Percentiles rank a stretch among this genome's conserved stretches.
Conservation (phyloP, 2,888 invertebrate species). For the Operophtera brumata region DNA sequence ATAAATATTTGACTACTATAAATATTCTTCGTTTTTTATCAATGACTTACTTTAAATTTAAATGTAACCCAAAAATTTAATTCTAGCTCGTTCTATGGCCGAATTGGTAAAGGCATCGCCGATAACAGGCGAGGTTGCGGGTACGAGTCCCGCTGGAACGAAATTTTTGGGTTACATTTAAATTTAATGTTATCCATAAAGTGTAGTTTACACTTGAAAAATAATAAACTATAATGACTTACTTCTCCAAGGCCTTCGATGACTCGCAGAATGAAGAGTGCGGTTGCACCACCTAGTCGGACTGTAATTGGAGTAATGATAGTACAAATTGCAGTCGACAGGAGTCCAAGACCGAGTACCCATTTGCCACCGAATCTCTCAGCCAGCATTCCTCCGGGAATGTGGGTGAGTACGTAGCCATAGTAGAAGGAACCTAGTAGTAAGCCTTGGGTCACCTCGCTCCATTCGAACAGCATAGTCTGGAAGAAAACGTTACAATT, state of each 20-base stretch:
- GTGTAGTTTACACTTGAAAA: too few relatives aligned
- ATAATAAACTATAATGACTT: too few relatives aligned
- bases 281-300: slow-evolving; percentile 74
- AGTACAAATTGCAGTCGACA: slow-evolving; percentile 90
- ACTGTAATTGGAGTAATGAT: slow-evolving; percentile 88
- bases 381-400: slow-evolving; percentile 91
- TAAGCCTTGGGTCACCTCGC: slow-evolving; percentile 85
- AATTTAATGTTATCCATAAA: too few relatives aligned
- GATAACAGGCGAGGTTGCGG: too few relatives aligned
- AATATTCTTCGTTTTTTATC: neutral
- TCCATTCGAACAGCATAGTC: slow-evolving; percentile 82
- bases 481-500: slow-evolving; percentile 9
- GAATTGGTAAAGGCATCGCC: too few relatives aligned
- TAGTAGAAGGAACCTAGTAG: slow-evolving; percentile 91
- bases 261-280: slow-evolving; percentile 79
- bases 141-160: too few relatives aligned
- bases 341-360: slow-evolving; percentile 88
- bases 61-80: too few relatives aligned
- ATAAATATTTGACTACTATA: too few relatives aligned
- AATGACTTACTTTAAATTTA: slow-evolving; percentile 81
- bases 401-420: slow-evolving; percentile 90
- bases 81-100: too few relatives aligned
- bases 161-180: too few relatives aligned
- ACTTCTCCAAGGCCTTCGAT: slow-evolving; percentile 85
- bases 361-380: slow-evolving; percentile 92